Evolutionary conservation across 2,888 invertebrate species (phyloP).

Genomic region (Mesorhabditis sp.): DNA sequence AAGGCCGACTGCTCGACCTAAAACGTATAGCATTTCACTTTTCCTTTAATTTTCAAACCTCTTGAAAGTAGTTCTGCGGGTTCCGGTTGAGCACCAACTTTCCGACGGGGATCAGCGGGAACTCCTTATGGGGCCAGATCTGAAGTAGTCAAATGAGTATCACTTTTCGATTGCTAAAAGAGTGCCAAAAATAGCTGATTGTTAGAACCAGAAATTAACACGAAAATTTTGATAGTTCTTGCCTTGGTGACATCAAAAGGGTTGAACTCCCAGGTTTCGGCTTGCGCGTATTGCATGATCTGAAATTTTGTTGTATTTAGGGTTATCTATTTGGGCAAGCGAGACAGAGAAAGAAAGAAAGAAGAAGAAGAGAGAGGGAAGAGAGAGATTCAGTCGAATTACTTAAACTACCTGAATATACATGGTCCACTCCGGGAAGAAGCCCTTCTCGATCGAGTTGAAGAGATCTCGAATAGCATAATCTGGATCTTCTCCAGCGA

Average conservation of each 20-base stretch:
- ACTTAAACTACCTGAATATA: conserved; percentile 56
- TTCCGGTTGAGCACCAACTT: conserved; percentile 47
- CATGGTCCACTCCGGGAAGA: conserved; percentile 61
- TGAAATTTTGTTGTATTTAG: conserved; percentile 29
- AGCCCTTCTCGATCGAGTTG: conserved; percentile 57
- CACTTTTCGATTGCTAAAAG: too few relatives aligned
- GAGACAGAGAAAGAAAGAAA: too few relatives aligned
- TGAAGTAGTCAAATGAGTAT: conserved; percentile 11
- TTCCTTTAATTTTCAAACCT: conserved; percentile 13
- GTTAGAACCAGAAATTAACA: too few relatives aligned
- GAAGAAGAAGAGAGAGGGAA: background rate
- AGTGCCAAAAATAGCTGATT: too few relatives aligned
- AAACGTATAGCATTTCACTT: background rate
- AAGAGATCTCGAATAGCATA: conserved; percentile 58
- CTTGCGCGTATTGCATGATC: conserved; percentile 60
- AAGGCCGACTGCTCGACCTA: conserved; percentile 49
- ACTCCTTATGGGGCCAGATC: conserved; percentile 51
- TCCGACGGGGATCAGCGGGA: conserved; percentile 48
- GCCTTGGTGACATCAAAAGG: conserved; percentile 62
- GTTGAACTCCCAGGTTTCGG: conserved; percentile 59
- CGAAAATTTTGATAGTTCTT: background rate
- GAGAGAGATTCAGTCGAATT: background rate
- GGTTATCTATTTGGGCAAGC: too few relatives aligned
- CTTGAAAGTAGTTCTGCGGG: conserved; percentile 52
- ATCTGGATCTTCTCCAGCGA: conserved; percentile 54